Percentiles rank a stretch among this genome's conserved stretches.
Evolutionary conservation across 1,140 invertebrate species (phyloP).

Genomic region (Lasioglossum baleicum): DNA sequence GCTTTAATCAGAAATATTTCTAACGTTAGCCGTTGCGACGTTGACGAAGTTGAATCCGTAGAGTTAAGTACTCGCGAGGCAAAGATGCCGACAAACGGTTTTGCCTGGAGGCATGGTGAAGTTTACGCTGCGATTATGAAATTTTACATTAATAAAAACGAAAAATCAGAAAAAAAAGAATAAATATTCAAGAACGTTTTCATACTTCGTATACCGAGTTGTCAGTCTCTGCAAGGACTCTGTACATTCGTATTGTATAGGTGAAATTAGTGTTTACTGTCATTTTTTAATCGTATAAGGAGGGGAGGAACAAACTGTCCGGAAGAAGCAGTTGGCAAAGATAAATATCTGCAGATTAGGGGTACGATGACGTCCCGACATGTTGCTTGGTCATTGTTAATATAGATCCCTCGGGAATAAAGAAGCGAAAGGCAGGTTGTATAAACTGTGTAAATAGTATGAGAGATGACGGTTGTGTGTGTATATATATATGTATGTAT

Average conservation of each 20-base stretch:
- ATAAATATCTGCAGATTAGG: conserved; percentile 1
- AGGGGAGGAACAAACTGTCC: not conserved
- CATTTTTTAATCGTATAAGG: conserved; percentile 28
- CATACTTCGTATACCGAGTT: not conserved
- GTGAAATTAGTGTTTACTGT: conserved; percentile 5
- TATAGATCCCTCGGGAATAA: not conserved
- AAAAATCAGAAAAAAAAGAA: not conserved
- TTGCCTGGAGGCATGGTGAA: not conserved
- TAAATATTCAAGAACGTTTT: not conserved
- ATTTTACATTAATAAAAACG: too few relatives aligned
- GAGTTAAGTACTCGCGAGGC: conserved; percentile 22
- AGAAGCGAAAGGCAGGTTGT: conserved; percentile 51
- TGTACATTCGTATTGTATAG: conserved; percentile 1
- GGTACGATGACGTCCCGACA: not conserved
- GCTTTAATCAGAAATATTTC: not conserved
- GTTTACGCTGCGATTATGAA: too few relatives aligned
- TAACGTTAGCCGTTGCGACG: conserved; percentile 27
- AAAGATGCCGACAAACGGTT: not conserved
- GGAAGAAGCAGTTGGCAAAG: not conserved
- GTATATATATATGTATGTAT: conserved; percentile 32
- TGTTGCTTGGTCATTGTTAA: conserved; percentile 7
- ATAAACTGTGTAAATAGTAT: conserved; percentile 74
- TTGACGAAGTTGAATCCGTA: conserved; percentile 50
- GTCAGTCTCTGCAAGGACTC: not conserved
- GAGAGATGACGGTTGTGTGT: conserved; percentile 45